Evolutionary conservation across 2,797 vertebrate species (phyloP).

Genomic region (Pipistrellus pipistrellus): DNA sequence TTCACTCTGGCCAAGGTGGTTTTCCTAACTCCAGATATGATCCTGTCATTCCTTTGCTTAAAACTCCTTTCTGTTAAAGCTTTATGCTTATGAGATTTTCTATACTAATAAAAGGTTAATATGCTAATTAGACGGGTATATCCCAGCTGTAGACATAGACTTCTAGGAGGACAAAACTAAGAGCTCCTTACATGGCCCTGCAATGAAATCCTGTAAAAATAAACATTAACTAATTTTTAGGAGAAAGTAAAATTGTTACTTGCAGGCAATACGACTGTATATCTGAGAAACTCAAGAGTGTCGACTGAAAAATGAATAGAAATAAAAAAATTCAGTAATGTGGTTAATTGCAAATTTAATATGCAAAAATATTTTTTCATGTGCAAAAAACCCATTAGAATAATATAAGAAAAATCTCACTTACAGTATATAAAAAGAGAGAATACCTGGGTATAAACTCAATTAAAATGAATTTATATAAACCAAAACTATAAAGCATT

Average conservation of each 20-base stretch:
- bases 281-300: not conserved
- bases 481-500: conserved; percentile 8
- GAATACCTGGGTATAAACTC: conserved; percentile 23
- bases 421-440: not conserved
- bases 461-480: conserved; percentile 44
- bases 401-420: conserved; percentile 16
- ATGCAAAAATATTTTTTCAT: not conserved
- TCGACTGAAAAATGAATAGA: not conserved
- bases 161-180: not conserved
- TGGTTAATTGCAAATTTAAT: not conserved
- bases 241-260: not conserved
- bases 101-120: too few species aligned
- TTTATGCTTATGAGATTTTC: not conserved
- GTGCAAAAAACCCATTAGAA: not conserved
- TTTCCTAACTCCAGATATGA: not conserved
- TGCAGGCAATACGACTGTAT: not conserved
- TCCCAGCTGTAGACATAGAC: not conserved
- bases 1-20: too few species aligned
- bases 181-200: not conserved
- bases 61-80: not conserved
- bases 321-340: not conserved
- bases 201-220: not conserved
- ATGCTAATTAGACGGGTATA: not conserved
- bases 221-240: not conserved
- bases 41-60: not conserved